Evolutionary conservation across 35 echinoderm and acorn worm genomes (phyloP).

Genomic region (Amphiura filiformis): DNA sequence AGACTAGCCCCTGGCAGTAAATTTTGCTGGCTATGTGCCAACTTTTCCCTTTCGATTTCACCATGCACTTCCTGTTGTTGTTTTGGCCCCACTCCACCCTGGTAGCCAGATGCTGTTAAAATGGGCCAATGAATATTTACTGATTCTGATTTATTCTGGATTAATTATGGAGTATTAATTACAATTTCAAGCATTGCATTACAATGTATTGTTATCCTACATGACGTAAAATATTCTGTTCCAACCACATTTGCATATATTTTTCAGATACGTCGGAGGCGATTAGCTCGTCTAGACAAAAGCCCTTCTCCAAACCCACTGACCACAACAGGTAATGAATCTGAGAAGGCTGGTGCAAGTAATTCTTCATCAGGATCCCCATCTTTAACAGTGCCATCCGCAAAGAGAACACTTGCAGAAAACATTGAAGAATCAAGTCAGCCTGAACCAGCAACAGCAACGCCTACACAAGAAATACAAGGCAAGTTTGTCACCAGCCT

Average conservation of each 20-base stretch:
- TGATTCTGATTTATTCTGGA: no score
- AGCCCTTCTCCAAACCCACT: not conserved
- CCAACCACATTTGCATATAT: not conserved
- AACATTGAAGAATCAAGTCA: not conserved
- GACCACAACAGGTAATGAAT: not conserved
- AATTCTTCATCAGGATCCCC: not conserved
- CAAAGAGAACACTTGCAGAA: not conserved
- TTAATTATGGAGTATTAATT: no score
- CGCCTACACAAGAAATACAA: not conserved
- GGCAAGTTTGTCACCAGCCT: not conserved
- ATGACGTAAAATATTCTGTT: not conserved
- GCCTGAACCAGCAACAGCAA: not conserved
- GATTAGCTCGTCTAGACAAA: constrained; percentile 49
- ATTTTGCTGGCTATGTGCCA: no score
- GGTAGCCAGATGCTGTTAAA: no score
- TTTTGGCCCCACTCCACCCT: no score
- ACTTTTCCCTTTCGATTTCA: no score
- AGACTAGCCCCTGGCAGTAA: no score
- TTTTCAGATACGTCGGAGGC: constrained; percentile 39
- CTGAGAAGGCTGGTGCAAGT: not conserved
- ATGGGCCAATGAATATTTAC: no score
- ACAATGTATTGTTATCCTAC: no score
- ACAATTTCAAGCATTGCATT: no score
- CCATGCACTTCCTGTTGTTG: no score
- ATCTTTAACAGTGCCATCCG: not conserved